Base-by-base conservation (phyloP, 30 jellyfish, hydroid and myxozoan genomes). In the Pelagia noctiluca region DNA sequence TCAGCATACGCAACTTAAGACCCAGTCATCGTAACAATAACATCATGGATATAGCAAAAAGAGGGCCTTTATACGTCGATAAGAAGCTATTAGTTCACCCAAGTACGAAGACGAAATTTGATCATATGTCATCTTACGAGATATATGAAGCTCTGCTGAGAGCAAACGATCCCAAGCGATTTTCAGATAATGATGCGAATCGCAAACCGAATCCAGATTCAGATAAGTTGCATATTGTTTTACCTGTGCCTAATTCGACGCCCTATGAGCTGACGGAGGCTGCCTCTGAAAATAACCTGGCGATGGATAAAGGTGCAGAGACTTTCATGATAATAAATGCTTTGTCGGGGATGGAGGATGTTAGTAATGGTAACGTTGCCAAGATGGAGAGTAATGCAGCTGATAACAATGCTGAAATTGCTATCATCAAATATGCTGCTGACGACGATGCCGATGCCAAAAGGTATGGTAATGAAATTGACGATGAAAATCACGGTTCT, bases 201-300 rank as follows among this genome's bases (percentile, higher is more conserved):
- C 16, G 12, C 12, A 30, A 52, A 10, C 4, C 26, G 28, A 52
- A 52, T 52, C 68, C 30, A 19, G 68, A 52, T 52, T 52, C 57
- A 3, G 90, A 42, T 2, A 57, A 24, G 0, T 11, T 29, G 31
- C 91, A 71, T 2, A 24, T 46, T 50, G 47, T 81, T 2, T 47
- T 81, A 65, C 91, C 82, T 8, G 73, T 71, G 30, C 84, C 91
- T 25, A 54, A n/a, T 26, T 50, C 78, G 21, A 46, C 68, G 68
- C 68, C 68, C 21, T 52, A 30, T 52, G 68, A 52, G 21, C 68
- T 52, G 4, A 30, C 26, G 68, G 68, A 52, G 68, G 21, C 68
- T 52, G 26, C 21, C 21, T 52, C 68, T 3, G 26, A 19, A 8
- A 30, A 52, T 19, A 30, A 52, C 21, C 7, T 52, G 30, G 68